Percentiles rank a stretch among this genome's conserved stretches.
These are phyloP conservation scores for Ailurus styani DNA, from an alignment of 2,113 vertebrate genomes.

Conservation along the genomic window DNA sequence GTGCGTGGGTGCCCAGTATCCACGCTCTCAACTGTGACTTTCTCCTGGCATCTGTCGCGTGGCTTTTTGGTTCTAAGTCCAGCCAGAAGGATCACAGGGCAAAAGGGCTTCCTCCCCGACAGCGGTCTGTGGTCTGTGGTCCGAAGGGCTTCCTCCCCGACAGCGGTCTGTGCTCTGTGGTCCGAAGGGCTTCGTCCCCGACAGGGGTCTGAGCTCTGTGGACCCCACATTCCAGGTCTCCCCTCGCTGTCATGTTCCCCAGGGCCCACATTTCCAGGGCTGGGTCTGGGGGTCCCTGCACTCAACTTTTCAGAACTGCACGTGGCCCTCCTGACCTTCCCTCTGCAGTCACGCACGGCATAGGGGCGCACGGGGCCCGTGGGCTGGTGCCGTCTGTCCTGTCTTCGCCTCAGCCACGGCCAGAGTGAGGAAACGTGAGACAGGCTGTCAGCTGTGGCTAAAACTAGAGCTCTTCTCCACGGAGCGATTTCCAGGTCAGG, in stretches of 20 bases:
- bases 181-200: not conserved
- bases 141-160: not conserved
- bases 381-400: accelerated
- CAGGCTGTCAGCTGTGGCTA: not conserved
- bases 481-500: not conserved
- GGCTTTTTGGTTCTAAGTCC: not conserved
- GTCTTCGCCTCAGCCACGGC: not conserved
- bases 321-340: not conserved
- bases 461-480: not conserved
- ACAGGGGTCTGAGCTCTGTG: accelerated
- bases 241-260: not conserved
- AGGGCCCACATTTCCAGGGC: accelerated
- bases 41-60: not conserved
- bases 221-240: accelerated
- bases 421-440: not conserved
- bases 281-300: too few relatives aligned
- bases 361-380: accelerated
- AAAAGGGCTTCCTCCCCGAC: not conserved
- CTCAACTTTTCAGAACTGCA: not conserved
- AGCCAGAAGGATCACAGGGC: not conserved
- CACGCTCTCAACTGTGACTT: not conserved
- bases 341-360: accelerated
- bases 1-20: accelerated
- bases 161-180: accelerated
- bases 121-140: accelerated